A percentile compares a stretch with the other conserved stretches of the same genome.
phyloP scores from a whole-genome alignment of 2,888 invertebrate species.

The Diogma glabrata region DNA sequence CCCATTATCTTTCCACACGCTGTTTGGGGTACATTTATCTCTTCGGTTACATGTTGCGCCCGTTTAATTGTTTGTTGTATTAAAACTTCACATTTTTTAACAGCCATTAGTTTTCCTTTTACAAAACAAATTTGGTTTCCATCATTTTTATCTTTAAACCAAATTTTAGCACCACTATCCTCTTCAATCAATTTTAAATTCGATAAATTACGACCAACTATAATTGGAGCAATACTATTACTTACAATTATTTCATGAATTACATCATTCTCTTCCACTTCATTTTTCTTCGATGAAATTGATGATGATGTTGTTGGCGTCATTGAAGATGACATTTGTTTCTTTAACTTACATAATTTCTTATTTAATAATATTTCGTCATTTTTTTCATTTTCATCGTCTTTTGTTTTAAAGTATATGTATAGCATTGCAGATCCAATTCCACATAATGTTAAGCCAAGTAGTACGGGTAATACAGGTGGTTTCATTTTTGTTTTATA shows the following conservation, averaged over 20 bases:
- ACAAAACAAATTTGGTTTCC: slow-evolving; percentile 56
- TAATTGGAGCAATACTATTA: slow-evolving; percentile 48
- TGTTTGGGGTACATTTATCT: slow-evolving; percentile 52
- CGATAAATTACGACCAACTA: slow-evolving; percentile 66
- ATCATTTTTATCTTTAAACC: slow-evolving; percentile 43
- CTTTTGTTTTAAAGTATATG: slow-evolving; percentile 52
- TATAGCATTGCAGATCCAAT: slow-evolving; percentile 57
- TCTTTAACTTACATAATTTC: slow-evolving; percentile 12
- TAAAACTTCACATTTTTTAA: slow-evolving; percentile 58
- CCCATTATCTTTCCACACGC: slow-evolving; percentile 63
- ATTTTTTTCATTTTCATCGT: slow-evolving; percentile 37
- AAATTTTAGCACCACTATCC: slow-evolving; percentile 52
- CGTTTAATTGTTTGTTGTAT: slow-evolving; percentile 56
- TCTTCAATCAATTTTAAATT: slow-evolving; percentile 65
- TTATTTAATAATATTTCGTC: slow-evolving; percentile 11
- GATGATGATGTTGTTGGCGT: slow-evolving; percentile 5
- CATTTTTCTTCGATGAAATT: slow-evolving; percentile 20
- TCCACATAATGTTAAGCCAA: slow-evolving; percentile 58
- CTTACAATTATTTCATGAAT: slow-evolving; percentile 47
- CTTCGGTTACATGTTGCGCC: slow-evolving; percentile 53
- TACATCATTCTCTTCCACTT: slow-evolving; percentile 32
- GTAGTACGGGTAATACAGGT: slow-evolving; percentile 42
- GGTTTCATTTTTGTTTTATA: too few relatives aligned
- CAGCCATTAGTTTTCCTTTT: slow-evolving; percentile 51
- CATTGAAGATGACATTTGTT: neutral